These are phyloP conservation scores for Geophilus truncorum DNA, from an alignment of 2,888 invertebrate species.

Conservation along the genomic window DNA sequence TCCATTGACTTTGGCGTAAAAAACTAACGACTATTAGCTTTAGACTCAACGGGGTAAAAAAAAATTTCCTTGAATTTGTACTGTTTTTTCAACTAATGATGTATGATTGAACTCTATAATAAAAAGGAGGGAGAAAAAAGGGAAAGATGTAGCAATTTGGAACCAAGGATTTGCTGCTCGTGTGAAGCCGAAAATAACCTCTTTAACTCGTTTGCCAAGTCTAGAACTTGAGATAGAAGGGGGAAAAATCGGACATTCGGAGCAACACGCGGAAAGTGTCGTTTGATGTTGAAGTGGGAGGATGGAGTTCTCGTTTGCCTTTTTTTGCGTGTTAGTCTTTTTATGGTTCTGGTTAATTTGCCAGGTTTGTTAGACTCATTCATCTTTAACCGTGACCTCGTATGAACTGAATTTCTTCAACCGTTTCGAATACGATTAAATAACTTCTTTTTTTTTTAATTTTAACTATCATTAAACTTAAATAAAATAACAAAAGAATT, in stretches of 20 bases:
- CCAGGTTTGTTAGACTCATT: conserved; percentile 17
- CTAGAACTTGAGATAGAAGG: neutral
- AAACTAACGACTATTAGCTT: too few species aligned
- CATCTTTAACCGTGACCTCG: conserved; percentile 8
- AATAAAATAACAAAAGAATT: neutral
- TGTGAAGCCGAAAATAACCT: neutral
- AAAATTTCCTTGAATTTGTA: neutral
- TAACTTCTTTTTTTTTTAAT: neutral
- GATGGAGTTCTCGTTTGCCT: neutral
- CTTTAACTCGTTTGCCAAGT: conserved; percentile 21
- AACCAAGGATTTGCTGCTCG: conserved; percentile 6
- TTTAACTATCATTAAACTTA: neutral
- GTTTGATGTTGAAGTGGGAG: neutral
- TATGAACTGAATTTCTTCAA: neutral
- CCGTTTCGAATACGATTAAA: neutral
- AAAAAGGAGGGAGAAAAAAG: neutral
- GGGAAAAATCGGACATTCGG: neutral
- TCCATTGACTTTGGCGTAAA: too few species aligned
- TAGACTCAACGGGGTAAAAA: too few species aligned
- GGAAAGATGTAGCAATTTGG: neutral
- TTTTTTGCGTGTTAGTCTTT: neutral
- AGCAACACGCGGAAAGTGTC: conserved; percentile 3
- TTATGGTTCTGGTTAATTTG: neutral
- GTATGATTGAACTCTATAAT: neutral
- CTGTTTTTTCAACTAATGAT: neutral